Evolutionary conservation across 2,113 vertebrate species (phyloP), one percentile per base, ranked within the genome.

Genomic region (Gulo gulo): DNA sequence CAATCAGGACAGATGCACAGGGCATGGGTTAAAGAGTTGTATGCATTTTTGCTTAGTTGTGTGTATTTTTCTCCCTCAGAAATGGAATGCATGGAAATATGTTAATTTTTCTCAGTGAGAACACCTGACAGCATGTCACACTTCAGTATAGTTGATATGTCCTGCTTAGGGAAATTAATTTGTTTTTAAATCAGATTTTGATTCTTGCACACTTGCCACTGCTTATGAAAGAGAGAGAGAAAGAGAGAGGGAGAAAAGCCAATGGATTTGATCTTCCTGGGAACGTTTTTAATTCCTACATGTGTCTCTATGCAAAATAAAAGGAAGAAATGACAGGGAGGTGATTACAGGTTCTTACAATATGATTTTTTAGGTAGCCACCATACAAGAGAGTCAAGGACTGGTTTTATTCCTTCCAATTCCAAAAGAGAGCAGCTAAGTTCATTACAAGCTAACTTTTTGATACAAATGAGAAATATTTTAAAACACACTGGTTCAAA

Each of bases 141-240:
- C 11, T 82, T 92, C 47, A 59, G 31, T 52, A 71, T 39, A 67
- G 42, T 24, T 90, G 81, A 34, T 95, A 69, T 47, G 55, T 45
- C 20, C 18, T 50, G 42, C 90, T 96, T 88, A 96, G 69, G 50
- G 74, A 96, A 92, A 95, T 76, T 74, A 80, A 96, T 90, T 94
- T 71, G 21, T 57, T 91, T 95, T 88, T 95, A 59, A 92, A 97
- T 86, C 57, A 76, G 23, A 85, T 86, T 95, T 96, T 84, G 45
- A 81, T 85, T 95, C 55, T 89, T 87, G 4, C 3, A 84, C 6
- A 65, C 24, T 65, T 96, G 65, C 57, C 47, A 20, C 24, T 82
- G 69, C 73, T 87, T 88, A 21, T 39, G 29, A 92, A 36, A 85
- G 42, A 31, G 42, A 16, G 73, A 26, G 15, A 89, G 31, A 85